Evolutionary conservation across 1,140 invertebrate genomes (phyloP).

Genomic region (Eulimnadia texana): DNA sequence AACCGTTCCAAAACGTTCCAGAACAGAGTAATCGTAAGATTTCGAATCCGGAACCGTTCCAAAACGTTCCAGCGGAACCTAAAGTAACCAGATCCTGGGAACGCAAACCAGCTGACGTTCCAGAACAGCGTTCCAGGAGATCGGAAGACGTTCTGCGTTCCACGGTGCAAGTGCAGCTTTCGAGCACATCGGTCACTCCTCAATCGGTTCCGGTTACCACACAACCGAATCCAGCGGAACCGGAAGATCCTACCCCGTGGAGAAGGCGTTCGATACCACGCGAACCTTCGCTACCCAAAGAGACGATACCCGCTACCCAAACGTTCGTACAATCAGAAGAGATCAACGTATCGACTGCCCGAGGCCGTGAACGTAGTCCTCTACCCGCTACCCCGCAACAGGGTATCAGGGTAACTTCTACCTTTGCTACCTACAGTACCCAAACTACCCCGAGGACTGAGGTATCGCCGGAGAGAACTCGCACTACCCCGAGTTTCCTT

Average conservation of each 20-base stretch:
- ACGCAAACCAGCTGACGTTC: not conserved
- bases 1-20: not conserved
- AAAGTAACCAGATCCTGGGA: not conserved
- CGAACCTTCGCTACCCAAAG: not conserved
- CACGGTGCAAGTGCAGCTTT: not conserved
- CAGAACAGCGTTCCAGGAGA: not conserved
- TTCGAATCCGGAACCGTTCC: not conserved
- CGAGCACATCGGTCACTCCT: not conserved
- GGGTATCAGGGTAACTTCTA: no score
- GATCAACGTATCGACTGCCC: not conserved
- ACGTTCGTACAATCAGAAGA: not conserved
- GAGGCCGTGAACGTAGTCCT: no score
- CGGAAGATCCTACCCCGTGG: constrained; percentile 4
- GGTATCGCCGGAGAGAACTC: no score
- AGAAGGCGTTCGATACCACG: not conserved
- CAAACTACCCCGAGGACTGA: no score
- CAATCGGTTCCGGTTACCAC: not conserved
- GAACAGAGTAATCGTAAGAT: not conserved
- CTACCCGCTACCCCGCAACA: no score
- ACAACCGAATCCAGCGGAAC: not conserved
- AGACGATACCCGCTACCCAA: not conserved
- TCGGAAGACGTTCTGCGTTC: not conserved
- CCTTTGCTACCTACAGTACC: no score
- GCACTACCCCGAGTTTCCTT: not conserved
- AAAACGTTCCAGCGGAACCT: not conserved